Evolutionary conservation across 1,140 invertebrate species (phyloP).

Genomic region (Charaxes varanes): DNA sequence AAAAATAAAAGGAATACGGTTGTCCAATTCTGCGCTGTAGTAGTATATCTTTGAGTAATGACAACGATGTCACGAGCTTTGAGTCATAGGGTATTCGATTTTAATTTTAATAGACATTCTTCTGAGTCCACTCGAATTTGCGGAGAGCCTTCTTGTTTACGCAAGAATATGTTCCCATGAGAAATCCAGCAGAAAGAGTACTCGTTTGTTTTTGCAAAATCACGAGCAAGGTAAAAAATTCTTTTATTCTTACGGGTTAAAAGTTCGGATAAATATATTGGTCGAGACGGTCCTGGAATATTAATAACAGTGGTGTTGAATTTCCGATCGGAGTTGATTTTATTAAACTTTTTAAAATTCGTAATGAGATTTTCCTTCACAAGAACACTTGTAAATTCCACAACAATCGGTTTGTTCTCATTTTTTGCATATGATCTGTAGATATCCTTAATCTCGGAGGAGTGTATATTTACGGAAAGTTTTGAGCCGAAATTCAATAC

Average conservation of each 20-base stretch:
- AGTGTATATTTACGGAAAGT: slow-evolving; percentile 4
- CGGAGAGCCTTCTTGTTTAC: slow-evolving; percentile 3
- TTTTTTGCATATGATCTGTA: slow-evolving; percentile 10
- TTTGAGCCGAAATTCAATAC: slow-evolving; percentile 6
- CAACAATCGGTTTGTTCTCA: slow-evolving; percentile 8
- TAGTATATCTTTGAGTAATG: too few relatives aligned
- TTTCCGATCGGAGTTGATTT: slow-evolving; percentile 4
- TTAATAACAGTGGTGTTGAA: slow-evolving; percentile 7
- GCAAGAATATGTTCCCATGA: slow-evolving; percentile 6
- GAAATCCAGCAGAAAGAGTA: slow-evolving; percentile 10
- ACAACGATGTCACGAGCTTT: too few relatives aligned
- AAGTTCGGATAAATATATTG: slow-evolving; percentile 6
- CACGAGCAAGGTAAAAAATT: slow-evolving; percentile 9
- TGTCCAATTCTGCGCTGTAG: too few relatives aligned
- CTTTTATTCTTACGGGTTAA: slow-evolving; percentile 10
- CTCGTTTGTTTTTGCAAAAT: slow-evolving; percentile 8
- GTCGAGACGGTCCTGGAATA: slow-evolving; percentile 7
- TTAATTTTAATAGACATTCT: slow-evolving; percentile 1
- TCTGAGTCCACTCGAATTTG: slow-evolving; percentile 2
- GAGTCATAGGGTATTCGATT: neutral
- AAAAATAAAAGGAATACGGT: too few relatives aligned
- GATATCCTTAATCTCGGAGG: slow-evolving; percentile 8
- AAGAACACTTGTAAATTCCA: slow-evolving; percentile 9
- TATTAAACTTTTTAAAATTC: slow-evolving; percentile 10
- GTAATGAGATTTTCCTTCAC: slow-evolving; percentile 11